Conservation (phyloP, 2,113 vertebrate genomes). For the Corythaixoides concolor region DNA sequence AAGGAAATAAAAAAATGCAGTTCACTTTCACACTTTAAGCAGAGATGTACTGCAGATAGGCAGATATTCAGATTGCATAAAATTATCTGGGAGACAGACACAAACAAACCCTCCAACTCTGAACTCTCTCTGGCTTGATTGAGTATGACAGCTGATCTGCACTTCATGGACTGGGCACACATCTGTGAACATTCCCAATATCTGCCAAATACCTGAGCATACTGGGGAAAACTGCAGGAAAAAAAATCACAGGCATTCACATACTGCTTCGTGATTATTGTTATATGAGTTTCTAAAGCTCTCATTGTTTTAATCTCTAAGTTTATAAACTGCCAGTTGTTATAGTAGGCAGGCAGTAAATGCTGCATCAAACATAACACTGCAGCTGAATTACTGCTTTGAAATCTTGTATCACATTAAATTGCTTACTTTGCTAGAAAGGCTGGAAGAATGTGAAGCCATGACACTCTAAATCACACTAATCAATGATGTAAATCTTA, state of each 20-base stretch:
- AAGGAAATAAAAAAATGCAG: not conserved
- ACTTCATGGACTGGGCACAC: not conserved
- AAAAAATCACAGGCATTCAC: not conserved
- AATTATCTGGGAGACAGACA: not conserved
- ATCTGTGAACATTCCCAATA: not conserved
- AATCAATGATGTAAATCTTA: conserved; percentile 61
- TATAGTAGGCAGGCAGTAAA: conserved; percentile 36
- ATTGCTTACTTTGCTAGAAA: conserved; percentile 53
- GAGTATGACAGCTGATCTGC: not conserved
- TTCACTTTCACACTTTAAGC: not conserved
- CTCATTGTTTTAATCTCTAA: conserved; percentile 20
- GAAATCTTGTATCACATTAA: conserved; percentile 37
- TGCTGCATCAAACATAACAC: not conserved
- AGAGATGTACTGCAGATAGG: not conserved
- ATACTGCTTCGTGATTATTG: not conserved
- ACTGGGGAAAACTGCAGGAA: not conserved
- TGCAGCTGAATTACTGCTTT: conserved; percentile 52
- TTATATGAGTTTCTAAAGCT: conserved; percentile 14
- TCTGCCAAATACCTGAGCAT: not conserved
- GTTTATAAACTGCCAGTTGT: conserved; percentile 49
- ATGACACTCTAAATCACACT: conserved; percentile 29
- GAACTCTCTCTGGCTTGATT: not conserved
- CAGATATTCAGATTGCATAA: not conserved
- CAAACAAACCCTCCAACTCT: not conserved
- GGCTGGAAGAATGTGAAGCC: not conserved